Evolutionary conservation across 2,797 vertebrate species (phyloP), one percentile per base, ranked within the genome.

Genomic region (Peromyscus aztecus): DNA sequence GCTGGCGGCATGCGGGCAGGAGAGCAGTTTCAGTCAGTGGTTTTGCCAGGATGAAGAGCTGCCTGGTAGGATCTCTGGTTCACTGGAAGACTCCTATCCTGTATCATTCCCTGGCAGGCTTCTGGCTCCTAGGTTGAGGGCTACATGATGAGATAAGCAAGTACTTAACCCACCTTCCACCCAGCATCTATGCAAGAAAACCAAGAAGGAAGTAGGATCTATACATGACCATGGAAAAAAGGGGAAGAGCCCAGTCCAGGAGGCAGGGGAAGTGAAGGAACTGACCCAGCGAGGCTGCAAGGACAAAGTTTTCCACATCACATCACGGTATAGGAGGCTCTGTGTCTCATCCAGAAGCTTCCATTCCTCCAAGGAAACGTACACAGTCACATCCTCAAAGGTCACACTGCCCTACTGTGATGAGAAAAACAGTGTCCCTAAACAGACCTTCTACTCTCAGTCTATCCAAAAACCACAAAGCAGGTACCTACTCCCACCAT

Each of bases 381-480:
- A 49, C 59, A 93, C 59, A 57, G 83, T 46, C 59, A 93, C 91
- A 78, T 78, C 91, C 83, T 52, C 73, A 67, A 93, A 78, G 46
- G 73, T 93, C 73, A 86, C 59, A 43, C 82, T 86, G 59, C 29
- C 63, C 82, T 86, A 67, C 8, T 4, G 14, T 2, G 59, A 86
- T 3, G 55, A 46, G 67, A 7, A 46, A 11, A 57, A 27, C 7
- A 29, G 27, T 34, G 57, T 55, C 91, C 34, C 43, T 55, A n/a
- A 92, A 49, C 31, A 84, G 81, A 10, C 5, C 21, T 5, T 40
- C 49, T 31, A 31, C 34, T 59, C 61, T 31, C 10, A 2, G 12
- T 55, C 40, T 23, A 75, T 21, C 27, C 6, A 12, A 14, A 19
- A 12, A 16, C 16, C 40, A 17, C 9, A 16, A n/a, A 46, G 1